Conservation (phyloP, 2,113 vertebrate genomes). For the Gasterosteus nipponicus region DNA sequence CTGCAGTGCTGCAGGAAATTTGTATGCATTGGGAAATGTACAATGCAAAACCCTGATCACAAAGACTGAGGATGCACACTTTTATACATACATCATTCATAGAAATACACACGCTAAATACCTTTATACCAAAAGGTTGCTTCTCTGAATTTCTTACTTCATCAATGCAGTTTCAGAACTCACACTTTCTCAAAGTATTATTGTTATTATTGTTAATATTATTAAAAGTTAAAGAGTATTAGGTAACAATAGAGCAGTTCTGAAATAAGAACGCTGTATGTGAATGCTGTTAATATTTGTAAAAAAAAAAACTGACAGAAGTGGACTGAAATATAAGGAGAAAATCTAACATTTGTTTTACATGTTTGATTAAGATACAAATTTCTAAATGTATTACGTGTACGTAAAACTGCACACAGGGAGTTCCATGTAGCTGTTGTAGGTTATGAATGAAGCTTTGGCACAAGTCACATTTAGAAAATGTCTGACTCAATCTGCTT, state of each 20-base stretch:
- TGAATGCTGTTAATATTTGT: conserved; percentile 50
- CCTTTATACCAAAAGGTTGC: conserved; percentile 47
- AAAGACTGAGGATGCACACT: conserved; percentile 55
- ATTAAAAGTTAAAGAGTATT: conserved; percentile 35
- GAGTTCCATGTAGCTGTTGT: conserved; percentile 41
- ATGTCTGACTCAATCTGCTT: conserved; percentile 56
- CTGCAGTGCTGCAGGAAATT: conserved; percentile 75
- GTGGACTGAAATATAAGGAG: conserved; percentile 50
- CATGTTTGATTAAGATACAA: conserved; percentile 59
- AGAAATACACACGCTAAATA: conserved; percentile 26
- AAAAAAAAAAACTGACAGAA: conserved; percentile 18
- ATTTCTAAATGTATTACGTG: conserved; percentile 53
- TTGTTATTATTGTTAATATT: conserved; percentile 39
- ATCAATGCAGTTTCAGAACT: conserved; percentile 49
- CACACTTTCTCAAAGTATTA: conserved; percentile 38
- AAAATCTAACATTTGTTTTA: conserved; percentile 57
- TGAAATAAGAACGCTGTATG: conserved; percentile 46
- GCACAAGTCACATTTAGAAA: conserved; percentile 46
- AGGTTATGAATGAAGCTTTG: conserved; percentile 64
- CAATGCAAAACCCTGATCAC: conserved; percentile 56
- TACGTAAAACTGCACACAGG: conserved; percentile 53
- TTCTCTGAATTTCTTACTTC: conserved; percentile 61
- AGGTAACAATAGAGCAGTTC: conserved; percentile 40
- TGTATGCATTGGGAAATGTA: conserved; percentile 67
- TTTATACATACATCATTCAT: conserved; percentile 59